Percentiles rank a stretch among this genome's conserved stretches.
These are phyloP conservation scores for Rhadinocentrus ornatus DNA, from an alignment of 2,797 vertebrate species.

Conservation along the genomic window DNA sequence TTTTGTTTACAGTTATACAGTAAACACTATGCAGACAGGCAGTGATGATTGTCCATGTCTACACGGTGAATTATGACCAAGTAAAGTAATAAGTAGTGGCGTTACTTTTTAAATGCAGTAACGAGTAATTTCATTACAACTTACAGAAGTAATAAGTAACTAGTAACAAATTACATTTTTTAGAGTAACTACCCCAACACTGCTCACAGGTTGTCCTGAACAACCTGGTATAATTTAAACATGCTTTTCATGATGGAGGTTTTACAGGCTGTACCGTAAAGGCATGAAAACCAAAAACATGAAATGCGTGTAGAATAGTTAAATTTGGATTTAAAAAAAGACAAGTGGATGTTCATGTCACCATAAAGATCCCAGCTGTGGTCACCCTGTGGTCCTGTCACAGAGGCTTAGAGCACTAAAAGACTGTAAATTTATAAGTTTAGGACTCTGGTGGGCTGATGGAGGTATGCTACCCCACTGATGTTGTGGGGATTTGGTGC, in stretches of 20 bases:
- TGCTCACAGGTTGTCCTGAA: not conserved
- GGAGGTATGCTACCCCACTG: conserved; percentile 28
- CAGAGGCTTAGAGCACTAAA: conserved; percentile 48
- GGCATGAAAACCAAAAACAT: not conserved
- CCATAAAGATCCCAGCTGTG: conserved; percentile 58
- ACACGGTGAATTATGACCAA: no score
- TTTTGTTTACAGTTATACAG: no score
- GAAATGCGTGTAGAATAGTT: not conserved
- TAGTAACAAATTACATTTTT: no score
- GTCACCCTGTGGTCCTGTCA: conserved; percentile 63
- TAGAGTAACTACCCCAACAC: no score
- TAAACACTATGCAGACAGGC: no score
- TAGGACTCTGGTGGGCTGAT: conserved; percentile 40
- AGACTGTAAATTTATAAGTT: conserved; percentile 66
- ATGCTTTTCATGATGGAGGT: not conserved
- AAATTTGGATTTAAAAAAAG: not conserved
- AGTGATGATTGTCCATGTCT: no score
- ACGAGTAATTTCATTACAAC: no score
- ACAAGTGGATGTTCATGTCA: conserved; percentile 15
- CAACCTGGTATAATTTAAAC: not conserved
- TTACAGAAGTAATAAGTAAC: no score
- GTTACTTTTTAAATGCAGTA: no score
- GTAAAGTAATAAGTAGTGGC: no score
- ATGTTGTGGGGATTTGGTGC: conserved; percentile 30
- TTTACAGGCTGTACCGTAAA: not conserved